These are phyloP conservation scores for Phenganax marumi DNA, from an alignment of 92 coral and sea anemone species.

Conservation along the genomic window DNA sequence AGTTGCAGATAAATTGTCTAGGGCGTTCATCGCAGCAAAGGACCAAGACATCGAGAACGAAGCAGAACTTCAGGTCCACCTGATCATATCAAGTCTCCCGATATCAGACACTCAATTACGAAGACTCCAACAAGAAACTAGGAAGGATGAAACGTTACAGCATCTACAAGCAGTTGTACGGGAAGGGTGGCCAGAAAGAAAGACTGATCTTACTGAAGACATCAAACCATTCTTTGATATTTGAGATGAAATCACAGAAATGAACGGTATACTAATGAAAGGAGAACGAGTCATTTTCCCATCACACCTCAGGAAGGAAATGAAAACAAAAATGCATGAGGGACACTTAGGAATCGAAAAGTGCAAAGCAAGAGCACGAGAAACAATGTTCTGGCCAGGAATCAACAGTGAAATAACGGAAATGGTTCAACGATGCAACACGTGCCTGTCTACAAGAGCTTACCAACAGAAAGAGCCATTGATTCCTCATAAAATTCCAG, in stretches of 20 bases:
- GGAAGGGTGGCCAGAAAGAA: conserved; percentile 20
- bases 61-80: conserved; percentile 3
- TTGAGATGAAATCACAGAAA: background rate
- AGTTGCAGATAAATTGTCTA: background rate
- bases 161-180: conserved; percentile 8
- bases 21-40: conserved; percentile 1
- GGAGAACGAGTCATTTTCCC: conserved; percentile 23
- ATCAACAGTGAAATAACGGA: conserved; percentile 2
- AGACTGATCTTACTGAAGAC: conserved; percentile 8
- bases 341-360: conserved; percentile 48
- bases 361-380: conserved; percentile 10
- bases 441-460: background rate
- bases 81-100: background rate
- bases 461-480: conserved; percentile 18
- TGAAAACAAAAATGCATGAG: conserved; percentile 28
- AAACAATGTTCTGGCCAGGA: conserved; percentile 21
- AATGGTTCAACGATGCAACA: conserved; percentile 3
- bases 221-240: conserved; percentile 7
- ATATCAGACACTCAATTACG: background rate
- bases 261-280: background rate
- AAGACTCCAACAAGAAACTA: background rate
- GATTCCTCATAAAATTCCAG: conserved; percentile 20
- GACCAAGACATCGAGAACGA: background rate
- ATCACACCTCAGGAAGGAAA: background rate
- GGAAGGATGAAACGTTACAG: background rate